Percentiles rank a stretch among this genome's conserved stretches.
Conservation (phyloP, 1,140 invertebrate genomes). For the Idris sp. region DNA sequence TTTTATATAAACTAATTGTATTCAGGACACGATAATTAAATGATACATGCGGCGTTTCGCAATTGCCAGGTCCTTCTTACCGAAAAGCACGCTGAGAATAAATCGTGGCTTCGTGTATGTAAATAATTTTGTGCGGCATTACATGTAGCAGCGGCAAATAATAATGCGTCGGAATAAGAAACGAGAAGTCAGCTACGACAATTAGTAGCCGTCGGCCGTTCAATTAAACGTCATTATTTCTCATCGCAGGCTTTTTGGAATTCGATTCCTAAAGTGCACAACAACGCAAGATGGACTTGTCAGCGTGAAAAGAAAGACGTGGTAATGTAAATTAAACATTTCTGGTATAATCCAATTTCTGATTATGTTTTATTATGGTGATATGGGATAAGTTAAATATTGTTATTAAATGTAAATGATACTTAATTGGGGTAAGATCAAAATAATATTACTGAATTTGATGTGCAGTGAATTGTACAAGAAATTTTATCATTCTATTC, state of each 20-base stretch:
- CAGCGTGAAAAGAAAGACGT: constrained; percentile 1
- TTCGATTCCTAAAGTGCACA: neutral
- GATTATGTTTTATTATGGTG: no score
- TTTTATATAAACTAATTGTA: constrained; percentile 36
- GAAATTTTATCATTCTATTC: no score
- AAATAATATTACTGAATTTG: no score
- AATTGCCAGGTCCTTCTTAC: constrained; percentile 13
- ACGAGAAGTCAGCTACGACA: constrained; percentile 45
- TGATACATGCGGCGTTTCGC: constrained; percentile 44
- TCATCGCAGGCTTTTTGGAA: constrained; percentile 6
- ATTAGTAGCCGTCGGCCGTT: constrained; percentile 46
- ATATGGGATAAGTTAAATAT: no score
- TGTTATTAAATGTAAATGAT: no score
- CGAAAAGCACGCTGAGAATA: constrained; percentile 8
- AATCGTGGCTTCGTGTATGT: constrained; percentile 44
- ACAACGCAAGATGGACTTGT: constrained; percentile 10
- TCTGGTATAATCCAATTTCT: no score
- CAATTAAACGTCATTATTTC: constrained; percentile 49
- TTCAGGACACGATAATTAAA: constrained; percentile 47
- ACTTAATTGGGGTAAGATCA: no score
- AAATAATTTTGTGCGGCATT: constrained; percentile 49
- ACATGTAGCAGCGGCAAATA: constrained; percentile 13
- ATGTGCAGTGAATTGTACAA: no score
- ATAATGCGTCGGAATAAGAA: constrained; percentile 38
- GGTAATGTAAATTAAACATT: neutral